These are phyloP conservation scores for Actinostola sp. DNA, from an alignment of 92 coral and sea anemone species.

Conservation along the genomic window DNA sequence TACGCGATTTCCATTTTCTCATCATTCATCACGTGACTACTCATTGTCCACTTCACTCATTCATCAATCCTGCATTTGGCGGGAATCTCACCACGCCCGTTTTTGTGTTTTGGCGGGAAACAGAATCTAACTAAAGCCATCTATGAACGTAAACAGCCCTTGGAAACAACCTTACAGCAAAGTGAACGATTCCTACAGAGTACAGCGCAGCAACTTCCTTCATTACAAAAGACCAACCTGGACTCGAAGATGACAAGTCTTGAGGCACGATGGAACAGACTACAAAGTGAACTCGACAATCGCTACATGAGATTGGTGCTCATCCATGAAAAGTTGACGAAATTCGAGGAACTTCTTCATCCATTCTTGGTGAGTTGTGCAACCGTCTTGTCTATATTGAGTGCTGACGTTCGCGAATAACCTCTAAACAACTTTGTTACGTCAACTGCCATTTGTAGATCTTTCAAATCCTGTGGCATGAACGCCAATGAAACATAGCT, in stretches of 20 bases:
- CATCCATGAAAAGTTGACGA: constrained; percentile 93
- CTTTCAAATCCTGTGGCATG: too few relatives aligned
- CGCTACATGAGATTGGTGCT: constrained; percentile 95
- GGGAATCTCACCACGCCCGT: constrained; percentile 30
- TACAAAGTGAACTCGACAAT: constrained; percentile 96
- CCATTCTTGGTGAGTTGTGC: constrained; percentile 90
- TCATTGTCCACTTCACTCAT: neutral
- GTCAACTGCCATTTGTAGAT: too few relatives aligned
- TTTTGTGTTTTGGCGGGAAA: constrained; percentile 44
- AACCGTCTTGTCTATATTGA: too few relatives aligned
- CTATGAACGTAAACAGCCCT: constrained; percentile 94
- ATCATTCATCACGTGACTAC: constrained; percentile 8
- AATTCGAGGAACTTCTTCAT: constrained; percentile 91
- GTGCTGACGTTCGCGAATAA: too few relatives aligned
- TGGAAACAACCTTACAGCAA: constrained; percentile 83
- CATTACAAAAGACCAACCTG: constrained; percentile 79
- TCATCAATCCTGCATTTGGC: constrained; percentile 20
- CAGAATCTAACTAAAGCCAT: constrained; percentile 94
- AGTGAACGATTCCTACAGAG: constrained; percentile 91
- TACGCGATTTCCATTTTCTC: constrained; percentile 16
- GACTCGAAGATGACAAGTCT: constrained; percentile 96
- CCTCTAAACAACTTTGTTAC: too few relatives aligned
- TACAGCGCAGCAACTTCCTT: constrained; percentile 73
- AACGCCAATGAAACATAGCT: too few relatives aligned
- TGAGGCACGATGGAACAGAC: constrained; percentile 93